Evolutionary conservation across 2,113 vertebrate species (phyloP), one percentile per base, ranked within the genome.

Genomic region (Noturus placidus): DNA sequence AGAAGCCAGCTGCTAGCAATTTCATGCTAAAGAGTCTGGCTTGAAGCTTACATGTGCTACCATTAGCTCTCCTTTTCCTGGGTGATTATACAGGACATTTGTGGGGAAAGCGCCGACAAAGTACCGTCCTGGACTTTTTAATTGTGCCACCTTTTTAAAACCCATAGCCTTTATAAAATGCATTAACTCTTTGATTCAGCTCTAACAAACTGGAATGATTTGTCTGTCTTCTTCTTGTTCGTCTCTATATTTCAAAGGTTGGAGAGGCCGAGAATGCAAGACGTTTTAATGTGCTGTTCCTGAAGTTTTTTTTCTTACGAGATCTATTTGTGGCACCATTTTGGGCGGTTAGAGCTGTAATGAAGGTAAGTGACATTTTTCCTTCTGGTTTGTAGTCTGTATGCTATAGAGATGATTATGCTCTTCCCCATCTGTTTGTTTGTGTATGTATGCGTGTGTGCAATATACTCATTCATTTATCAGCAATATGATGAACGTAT

Each of bases 1-100:
- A 83, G 86, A 38, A 87, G 79, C 86, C 91, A 92, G 92, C 91
- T 92, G 91, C 90, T 90, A 89, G 88, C 76, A 85, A 89, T 92
- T 91, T 90, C 76, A 88, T 89, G 88, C 57, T 57, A 88, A 77
- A 76, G 81, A 83, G 82, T 84, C 87, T 76, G 42, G 67, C 65
- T 87, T 72, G 79, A 77, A 85, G 54, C 70, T 87, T 82, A 61
- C 86, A 56, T 79, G 79, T 81, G 79, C 85, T 89, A 46, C 86
- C 85, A 82, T 85, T 88, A 88, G 86, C 85, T 88, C 77, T 89
- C 76, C 59, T 82, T 69, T 85, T 85, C 19, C 82, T 57, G 69
- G 11, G 77, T 80, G 83, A 86, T 87, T 85, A 74, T 70, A 52
- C 59, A 50, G 59, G 22, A 50, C 81, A 9, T 56, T 79, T 20